Percentiles rank a stretch among this genome's conserved stretches.
Evolutionary conservation across 2,113 vertebrate genomes (phyloP).

Genomic region (Herpailurus yagouaroundi): DNA sequence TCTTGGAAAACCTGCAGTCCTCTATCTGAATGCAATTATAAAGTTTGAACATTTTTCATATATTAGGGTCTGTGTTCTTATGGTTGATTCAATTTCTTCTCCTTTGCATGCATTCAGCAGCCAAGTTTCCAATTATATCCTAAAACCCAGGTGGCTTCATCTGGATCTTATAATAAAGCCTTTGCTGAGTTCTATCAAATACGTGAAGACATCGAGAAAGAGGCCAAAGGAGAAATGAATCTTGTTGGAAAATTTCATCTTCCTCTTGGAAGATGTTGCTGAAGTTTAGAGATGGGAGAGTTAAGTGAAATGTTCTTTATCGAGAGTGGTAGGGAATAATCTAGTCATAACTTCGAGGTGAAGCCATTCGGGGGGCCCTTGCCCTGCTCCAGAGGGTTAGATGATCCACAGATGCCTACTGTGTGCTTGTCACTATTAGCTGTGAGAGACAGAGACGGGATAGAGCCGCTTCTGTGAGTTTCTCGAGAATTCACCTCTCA

Average conservation of each 20-base stretch:
- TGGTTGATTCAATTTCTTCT: conserved; percentile 42
- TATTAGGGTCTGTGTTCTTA: neutral
- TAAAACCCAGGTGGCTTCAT: conserved; percentile 66
- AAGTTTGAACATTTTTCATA: conserved; percentile 14
- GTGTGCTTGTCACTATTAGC: neutral
- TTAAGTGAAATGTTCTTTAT: neutral
- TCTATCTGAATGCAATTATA: conserved; percentile 55
- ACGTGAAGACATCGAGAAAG: neutral
- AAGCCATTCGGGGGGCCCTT: neutral
- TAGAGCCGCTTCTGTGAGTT: neutral
- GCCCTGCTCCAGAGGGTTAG: neutral
- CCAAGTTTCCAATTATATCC: conserved; percentile 52
- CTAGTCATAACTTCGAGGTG: neutral
- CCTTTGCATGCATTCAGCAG: neutral
- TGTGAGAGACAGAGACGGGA: neutral
- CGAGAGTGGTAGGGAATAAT: neutral
- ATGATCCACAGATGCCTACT: neutral
- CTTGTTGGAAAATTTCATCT: neutral
- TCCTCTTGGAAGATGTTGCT: neutral
- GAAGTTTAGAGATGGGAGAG: neutral
- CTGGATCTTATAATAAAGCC: conserved; percentile 55
- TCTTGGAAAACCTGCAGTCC: conserved; percentile 25
- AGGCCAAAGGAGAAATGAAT: neutral
- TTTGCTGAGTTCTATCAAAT: conserved; percentile 14
- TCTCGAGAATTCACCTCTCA: neutral